phyloP scores from a whole-genome alignment of 2,888 invertebrate genomes.

The Homarus gammarus region DNA sequence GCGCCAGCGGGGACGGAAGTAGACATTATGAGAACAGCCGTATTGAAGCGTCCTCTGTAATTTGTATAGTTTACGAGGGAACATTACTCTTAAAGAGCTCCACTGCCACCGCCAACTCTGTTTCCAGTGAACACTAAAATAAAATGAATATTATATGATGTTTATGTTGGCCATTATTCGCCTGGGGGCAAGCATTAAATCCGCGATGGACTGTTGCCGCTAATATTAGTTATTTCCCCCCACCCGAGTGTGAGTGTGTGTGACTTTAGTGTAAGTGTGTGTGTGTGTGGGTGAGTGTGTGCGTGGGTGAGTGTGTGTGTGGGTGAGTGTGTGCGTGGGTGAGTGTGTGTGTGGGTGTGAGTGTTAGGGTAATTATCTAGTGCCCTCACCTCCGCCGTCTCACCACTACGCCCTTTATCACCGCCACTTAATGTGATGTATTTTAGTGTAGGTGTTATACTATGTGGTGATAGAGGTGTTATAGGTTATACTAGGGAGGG shows the following conservation, averaged over 20 bases:
- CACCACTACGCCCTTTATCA: too few relatives aligned
- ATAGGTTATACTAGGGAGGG: too few relatives aligned
- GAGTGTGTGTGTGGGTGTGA: too few relatives aligned
- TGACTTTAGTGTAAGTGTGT: too few relatives aligned
- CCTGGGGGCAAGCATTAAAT: conserved; percentile 32
- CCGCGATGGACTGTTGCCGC: conserved; percentile 19
- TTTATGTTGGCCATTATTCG: conserved; percentile 49
- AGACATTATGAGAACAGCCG: conserved; percentile 43
- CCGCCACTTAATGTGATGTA: too few relatives aligned
- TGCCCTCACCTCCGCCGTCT: too few relatives aligned
- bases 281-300: background rate
- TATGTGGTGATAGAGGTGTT: too few relatives aligned
- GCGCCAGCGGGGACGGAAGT: conserved; percentile 29
- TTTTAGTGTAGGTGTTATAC: too few relatives aligned
- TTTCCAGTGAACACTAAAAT: conserved; percentile 44
- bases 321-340: conserved; percentile 35
- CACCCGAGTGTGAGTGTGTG: too few relatives aligned
- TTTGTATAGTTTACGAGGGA: conserved; percentile 52
- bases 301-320: background rate
- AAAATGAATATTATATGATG: conserved; percentile 60
- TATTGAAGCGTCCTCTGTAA: conserved; percentile 57
- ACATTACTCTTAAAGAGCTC: conserved; percentile 48
- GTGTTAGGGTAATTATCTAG: too few relatives aligned
- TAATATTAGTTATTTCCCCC: conserved; percentile 33
- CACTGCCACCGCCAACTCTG: conserved; percentile 21